These are phyloP conservation scores for Stenopsyche tienmushanensis DNA, from an alignment of 1,140 invertebrate genomes.

Conservation along the genomic window DNA sequence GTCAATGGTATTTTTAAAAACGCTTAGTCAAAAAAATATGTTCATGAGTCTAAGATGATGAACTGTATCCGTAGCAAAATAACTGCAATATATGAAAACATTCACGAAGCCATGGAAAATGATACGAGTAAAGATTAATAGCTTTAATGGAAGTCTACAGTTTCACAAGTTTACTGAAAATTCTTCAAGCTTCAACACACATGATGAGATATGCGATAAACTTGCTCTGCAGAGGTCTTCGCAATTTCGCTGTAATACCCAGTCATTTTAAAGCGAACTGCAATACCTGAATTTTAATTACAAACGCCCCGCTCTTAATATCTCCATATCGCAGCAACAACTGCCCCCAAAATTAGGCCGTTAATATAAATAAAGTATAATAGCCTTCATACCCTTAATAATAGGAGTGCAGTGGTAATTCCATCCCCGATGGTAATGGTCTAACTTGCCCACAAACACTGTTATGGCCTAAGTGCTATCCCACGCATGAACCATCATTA, in stretches of 20 bases:
- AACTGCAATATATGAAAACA: too few species aligned
- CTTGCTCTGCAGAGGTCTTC: not conserved
- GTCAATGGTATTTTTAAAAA: too few species aligned
- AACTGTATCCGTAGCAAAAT: too few species aligned
- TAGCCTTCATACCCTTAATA: not conserved
- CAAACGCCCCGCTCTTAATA: too few species aligned
- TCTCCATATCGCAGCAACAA: too few species aligned
- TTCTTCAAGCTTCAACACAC: not conserved
- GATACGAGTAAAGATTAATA: not conserved
- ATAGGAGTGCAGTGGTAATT: not conserved
- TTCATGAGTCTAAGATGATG: too few species aligned
- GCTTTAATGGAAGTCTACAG: not conserved
- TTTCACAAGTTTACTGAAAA: not conserved
- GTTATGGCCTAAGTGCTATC: conserved; percentile 15
- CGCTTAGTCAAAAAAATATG: too few species aligned
- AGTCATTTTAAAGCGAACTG: too few species aligned
- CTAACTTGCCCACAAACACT: conserved; percentile 23
- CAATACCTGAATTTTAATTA: too few species aligned
- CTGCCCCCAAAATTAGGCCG: too few species aligned
- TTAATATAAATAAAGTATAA: not conserved
- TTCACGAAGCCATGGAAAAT: too few species aligned
- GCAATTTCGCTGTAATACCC: too few species aligned
- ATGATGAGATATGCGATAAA: not conserved
- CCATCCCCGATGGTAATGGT: conserved; percentile 11
- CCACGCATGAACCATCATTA: conserved; percentile 22